Base-by-base conservation (phyloP, 2,797 vertebrate genomes). In the Allochrocebus solatus region DNA sequence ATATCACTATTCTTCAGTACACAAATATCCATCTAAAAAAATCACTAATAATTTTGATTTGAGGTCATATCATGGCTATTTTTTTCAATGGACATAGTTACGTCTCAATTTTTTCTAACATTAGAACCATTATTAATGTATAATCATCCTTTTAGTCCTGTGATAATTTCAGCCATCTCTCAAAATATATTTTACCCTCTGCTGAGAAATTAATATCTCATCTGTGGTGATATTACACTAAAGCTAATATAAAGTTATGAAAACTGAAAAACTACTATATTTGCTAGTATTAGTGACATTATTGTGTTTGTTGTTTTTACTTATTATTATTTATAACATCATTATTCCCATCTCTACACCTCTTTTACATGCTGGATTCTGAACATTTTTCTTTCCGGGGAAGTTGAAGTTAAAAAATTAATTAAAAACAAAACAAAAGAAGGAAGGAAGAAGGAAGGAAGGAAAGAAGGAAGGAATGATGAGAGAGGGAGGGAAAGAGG, bases 121-220 rank as follows among this genome's bases (percentile, higher is more conserved):
- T 78, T 76, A 93, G 21, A 57, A 64, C 2, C 16, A 61, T 39
- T 79, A 93, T 75, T 21, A 53, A 93, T 24, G 1, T 21, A 67
- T n/a, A 88, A 57, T 55, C 16, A 8, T 41, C 90, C 50, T 93
- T 70, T 85, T 13, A 80, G 39, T 83, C 48, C 64, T 95, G 17
- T 70, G 57, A 57, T 91, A 72, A 91, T 79, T 91, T 93, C 61
- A 82, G 41, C 33, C 48, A 57, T 80, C 28, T 70, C 55, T 86
- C 55, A 74, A 83, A 94, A 90, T 36, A 70, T 39, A 91, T n/a
- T 81, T 93, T 80, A 72, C 26, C 85, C n/a, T 84, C 48, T n/a
- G 81, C 50, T 78, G 8, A 36, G 93, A 97, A 84, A 80, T 14
- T 11, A 84, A 12, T 46, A 78, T 90, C 89, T 76, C 46, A 46